Evolutionary conservation across 2,888 invertebrate species (phyloP).

Genomic region (Hirtodrosophila alboralis): DNA sequence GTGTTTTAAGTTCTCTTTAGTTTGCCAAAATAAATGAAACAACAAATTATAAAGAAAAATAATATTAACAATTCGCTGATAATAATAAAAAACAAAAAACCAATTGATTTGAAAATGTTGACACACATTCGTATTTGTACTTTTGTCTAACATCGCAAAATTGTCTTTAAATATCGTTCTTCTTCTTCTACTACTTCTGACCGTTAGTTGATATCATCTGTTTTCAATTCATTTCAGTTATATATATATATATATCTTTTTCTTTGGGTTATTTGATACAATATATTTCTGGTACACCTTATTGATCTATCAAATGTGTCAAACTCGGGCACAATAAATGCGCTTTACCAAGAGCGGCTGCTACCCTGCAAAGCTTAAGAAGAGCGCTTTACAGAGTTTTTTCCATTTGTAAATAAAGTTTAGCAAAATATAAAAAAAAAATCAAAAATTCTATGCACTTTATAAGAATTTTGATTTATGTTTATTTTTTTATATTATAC

Average conservation of each 20-base stretch:
- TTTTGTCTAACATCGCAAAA: conserved; percentile 58
- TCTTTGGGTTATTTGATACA: conserved; percentile 15
- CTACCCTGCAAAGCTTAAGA: conserved; percentile 49
- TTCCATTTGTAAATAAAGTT: conserved; percentile 46
- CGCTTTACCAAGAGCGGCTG: conserved; percentile 54
- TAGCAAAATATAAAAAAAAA: conserved; percentile 25
- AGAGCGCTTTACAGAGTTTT: conserved; percentile 28
- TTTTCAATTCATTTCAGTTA: conserved; percentile 23
- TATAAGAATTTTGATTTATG: conserved; percentile 3
- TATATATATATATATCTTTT: conserved; percentile 13
- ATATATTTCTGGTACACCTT: conserved; percentile 11
- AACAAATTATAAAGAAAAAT: conserved; percentile 28
- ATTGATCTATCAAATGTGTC: conserved; percentile 23
- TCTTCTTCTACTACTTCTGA: conserved; percentile 38
- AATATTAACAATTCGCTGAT: conserved; percentile 63
- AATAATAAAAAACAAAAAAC: conserved; percentile 40
- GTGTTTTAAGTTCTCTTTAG: conserved; percentile 69
- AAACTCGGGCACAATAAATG: conserved; percentile 27
- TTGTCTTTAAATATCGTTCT: conserved; percentile 44
- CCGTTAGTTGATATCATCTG: conserved; percentile 29
- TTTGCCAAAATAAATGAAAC: conserved; percentile 47
- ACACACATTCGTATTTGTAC: conserved; percentile 75
- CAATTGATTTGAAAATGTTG: conserved; percentile 70
- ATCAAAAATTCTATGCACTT: conserved; percentile 53
- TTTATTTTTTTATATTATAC: neutral